Conservation (phyloP, 2,888 invertebrate genomes). For the Amphipyra berbera region DNA sequence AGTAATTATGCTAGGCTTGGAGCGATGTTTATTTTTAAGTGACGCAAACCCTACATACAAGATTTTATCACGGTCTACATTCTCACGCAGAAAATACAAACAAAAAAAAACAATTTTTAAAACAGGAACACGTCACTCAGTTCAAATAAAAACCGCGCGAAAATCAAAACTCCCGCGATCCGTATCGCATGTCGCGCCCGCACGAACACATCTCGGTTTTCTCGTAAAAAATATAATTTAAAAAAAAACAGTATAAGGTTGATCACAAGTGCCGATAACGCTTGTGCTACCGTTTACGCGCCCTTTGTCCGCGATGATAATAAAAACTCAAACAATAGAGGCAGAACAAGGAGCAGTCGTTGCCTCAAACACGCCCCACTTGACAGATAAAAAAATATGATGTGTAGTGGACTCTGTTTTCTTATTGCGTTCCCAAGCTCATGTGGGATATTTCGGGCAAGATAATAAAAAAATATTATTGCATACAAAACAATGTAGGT, state of each 20-base stretch:
- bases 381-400: constrained; percentile 76
- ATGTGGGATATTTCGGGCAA: constrained; percentile 28
- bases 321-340: constrained; percentile 86
- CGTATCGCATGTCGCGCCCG: constrained; percentile 80
- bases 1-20: not conserved
- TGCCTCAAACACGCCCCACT: constrained; percentile 81
- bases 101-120: constrained; percentile 44
- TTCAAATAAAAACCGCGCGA: constrained; percentile 68
- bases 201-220: constrained; percentile 76
- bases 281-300: constrained; percentile 88
- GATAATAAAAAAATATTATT: not conserved
- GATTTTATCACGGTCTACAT: constrained; percentile 18
- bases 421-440: constrained; percentile 76
- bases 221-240: constrained; percentile 72
- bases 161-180: constrained; percentile 69
- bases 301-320: constrained; percentile 84
- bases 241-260: constrained; percentile 80
- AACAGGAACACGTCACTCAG: constrained; percentile 75
- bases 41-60: not conserved
- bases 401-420: constrained; percentile 74
- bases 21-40: not conserved
- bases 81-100: constrained; percentile 43
- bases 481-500: too few species aligned
- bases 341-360: constrained; percentile 76
- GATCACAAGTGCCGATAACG: constrained; percentile 87